Evolutionary conservation across 1,140 invertebrate species (phyloP).

Genomic region (Mercenaria mercenaria): DNA sequence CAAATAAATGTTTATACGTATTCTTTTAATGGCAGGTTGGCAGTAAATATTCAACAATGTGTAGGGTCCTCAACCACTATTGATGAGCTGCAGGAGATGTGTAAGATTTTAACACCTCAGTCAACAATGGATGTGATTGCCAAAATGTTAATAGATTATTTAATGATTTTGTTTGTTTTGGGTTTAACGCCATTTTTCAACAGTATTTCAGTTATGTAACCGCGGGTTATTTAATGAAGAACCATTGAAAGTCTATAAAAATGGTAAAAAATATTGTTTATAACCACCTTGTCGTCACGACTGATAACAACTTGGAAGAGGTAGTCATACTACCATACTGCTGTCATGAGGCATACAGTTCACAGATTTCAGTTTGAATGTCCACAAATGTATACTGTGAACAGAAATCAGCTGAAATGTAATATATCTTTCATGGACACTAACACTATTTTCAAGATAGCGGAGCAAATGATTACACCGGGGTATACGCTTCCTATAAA

Average conservation of each 20-base stretch:
- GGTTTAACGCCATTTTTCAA: too few species aligned
- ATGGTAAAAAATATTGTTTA: slow-evolving; percentile 5
- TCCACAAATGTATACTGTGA: background rate
- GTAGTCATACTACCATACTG: slow-evolving; percentile 12
- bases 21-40: background rate
- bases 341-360: background rate
- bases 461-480: background rate
- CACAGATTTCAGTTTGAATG: background rate
- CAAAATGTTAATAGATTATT: background rate
- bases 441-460: background rate
- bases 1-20: too few species aligned
- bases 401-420: background rate
- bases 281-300: background rate
- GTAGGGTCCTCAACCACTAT: background rate
- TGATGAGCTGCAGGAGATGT: background rate
- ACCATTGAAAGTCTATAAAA: background rate
- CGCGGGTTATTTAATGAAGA: background rate
- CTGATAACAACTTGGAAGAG: background rate
- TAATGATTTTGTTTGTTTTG: too few species aligned
- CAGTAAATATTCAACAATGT: background rate
- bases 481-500: background rate
- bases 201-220: too few species aligned
- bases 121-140: slow-evolving; percentile 4
- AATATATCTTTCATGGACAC: background rate
- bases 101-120: background rate